These are phyloP conservation scores for Osedax frankpressi DNA, from an alignment of 2,888 invertebrate genomes.

Conservation along the genomic window DNA sequence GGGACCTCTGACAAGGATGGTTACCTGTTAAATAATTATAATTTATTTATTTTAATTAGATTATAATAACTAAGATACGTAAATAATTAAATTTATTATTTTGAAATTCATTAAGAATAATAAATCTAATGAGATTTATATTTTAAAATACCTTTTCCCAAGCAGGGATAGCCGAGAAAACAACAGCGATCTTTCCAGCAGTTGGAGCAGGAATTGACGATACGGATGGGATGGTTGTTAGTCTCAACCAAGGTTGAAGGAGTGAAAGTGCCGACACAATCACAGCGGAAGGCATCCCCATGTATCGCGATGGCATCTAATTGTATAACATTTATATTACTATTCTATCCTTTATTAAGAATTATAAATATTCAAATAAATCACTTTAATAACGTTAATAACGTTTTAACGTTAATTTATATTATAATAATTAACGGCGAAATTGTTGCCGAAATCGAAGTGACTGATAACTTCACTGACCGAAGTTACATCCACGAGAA, in stretches of 20 bases:
- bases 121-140: no score
- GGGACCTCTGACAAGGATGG: background rate
- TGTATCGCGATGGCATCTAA: background rate
- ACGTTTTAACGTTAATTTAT: no score
- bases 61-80: no score
- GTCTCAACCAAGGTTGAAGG: background rate
- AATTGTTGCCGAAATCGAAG: no score
- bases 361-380: no score
- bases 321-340: no score
- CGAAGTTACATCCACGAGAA: background rate
- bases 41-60: no score
- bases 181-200: conserved; percentile 3
- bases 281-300: background rate
- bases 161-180: background rate
- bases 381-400: no score
- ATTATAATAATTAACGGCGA: no score
- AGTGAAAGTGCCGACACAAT: background rate
- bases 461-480: background rate
- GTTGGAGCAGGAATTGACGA: background rate
- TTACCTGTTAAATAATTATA: background rate
- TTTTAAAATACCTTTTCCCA: conserved; percentile 12
- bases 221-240: background rate
- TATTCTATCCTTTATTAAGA: no score
- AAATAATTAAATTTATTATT: no score
- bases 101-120: no score